These are phyloP conservation scores for Equus przewalskii DNA, from an alignment of 2,113 vertebrate genomes.

Conservation along the genomic window DNA sequence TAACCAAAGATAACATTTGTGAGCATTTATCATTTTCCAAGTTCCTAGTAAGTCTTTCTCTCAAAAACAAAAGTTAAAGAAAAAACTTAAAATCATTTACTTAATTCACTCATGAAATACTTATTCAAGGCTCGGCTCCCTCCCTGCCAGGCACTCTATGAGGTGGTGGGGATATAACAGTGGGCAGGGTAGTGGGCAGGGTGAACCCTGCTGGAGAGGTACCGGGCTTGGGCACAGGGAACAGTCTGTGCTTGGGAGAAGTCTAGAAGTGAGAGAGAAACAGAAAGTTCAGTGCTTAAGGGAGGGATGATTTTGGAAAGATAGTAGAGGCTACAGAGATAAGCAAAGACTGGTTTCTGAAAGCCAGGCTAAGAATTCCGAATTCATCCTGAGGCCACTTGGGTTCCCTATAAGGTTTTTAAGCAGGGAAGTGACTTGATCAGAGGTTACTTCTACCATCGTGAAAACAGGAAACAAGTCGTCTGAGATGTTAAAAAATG, in stretches of 20 bases:
- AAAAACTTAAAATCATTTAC: neutral
- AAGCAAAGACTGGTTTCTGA: neutral
- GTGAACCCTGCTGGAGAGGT: neutral
- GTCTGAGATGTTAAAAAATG: neutral
- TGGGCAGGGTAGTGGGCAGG: neutral
- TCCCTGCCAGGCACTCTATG: neutral
- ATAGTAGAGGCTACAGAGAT: neutral
- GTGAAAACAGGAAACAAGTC: slow-evolving; percentile 14
- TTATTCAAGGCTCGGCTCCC: neutral
- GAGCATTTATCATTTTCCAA: neutral
- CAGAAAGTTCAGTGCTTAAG: neutral
- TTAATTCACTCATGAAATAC: neutral
- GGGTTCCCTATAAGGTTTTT: neutral
- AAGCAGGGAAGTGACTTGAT: neutral
- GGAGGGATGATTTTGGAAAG: neutral
- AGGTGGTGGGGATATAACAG: neutral
- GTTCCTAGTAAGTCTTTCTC: neutral
- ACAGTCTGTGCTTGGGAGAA: neutral
- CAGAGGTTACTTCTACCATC: neutral
- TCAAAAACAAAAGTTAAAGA: slow-evolving; percentile 22
- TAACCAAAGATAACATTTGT: neutral
- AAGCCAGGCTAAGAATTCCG: neutral
- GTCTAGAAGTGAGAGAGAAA: neutral
- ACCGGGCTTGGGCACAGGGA: neutral
- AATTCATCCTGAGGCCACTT: neutral